Conservation (phyloP, 2,888 invertebrate genomes). For the Bombylius discolor region DNA sequence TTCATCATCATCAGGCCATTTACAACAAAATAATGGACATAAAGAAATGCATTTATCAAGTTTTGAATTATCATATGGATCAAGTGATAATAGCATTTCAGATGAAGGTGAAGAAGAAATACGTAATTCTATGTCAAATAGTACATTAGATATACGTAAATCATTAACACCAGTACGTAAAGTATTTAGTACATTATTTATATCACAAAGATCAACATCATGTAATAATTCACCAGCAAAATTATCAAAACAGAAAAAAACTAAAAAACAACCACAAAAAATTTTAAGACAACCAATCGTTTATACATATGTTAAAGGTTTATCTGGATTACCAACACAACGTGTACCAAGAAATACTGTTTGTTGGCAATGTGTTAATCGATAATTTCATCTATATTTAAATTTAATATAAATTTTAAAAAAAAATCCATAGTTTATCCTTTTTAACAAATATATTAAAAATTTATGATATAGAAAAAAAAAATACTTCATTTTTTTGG, state of each 20-base stretch:
- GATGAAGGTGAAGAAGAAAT: conserved; percentile 10
- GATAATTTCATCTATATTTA: conserved; percentile 21
- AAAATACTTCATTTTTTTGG: no score
- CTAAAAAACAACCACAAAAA: conserved; percentile 43
- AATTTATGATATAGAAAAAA: no score
- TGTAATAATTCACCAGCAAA: conserved; percentile 40
- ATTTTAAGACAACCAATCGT: conserved; percentile 65
- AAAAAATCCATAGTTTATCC: neutral
- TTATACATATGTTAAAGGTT: conserved; percentile 66
- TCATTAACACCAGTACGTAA: conserved; percentile 52
- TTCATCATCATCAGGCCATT: neutral
- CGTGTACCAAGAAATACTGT: conserved; percentile 53
- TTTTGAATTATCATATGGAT: conserved; percentile 37
- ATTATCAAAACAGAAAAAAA: conserved; percentile 6
- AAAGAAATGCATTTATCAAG: conserved; percentile 22
- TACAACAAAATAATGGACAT: conserved; percentile 3
- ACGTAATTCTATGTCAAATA: conserved; percentile 29
- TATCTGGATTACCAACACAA: conserved; percentile 69
- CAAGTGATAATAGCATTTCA: conserved; percentile 47
- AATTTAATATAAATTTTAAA: conserved; percentile 15
- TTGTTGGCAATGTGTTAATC: conserved; percentile 21
- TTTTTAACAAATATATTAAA: no score
- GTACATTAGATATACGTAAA: conserved; percentile 32
- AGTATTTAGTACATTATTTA: conserved; percentile 53
- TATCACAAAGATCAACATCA: conserved; percentile 49